These are phyloP conservation scores for Drosophila prosaltans DNA, from an alignment of 1,140 invertebrate genomes.

Conservation along the genomic window DNA sequence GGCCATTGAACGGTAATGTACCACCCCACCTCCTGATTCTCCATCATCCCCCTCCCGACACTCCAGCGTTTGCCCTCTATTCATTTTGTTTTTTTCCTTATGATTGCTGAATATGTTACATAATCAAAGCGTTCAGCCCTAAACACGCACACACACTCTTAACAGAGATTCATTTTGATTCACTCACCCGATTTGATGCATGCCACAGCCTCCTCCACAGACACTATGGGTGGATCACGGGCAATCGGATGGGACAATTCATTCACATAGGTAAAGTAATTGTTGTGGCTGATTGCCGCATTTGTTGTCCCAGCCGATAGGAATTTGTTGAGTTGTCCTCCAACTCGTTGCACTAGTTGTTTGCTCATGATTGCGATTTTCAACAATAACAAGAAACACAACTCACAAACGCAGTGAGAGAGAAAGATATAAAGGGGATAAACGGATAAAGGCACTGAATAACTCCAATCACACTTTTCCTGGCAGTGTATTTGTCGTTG, in stretches of 20 bases:
- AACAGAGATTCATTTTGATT: slow-evolving; percentile 7
- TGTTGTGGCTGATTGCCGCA: slow-evolving; percentile 61
- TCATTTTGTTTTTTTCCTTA: slow-evolving; percentile 38
- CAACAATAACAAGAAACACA: neutral
- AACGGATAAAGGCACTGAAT: neutral
- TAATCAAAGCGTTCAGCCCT: slow-evolving; percentile 50
- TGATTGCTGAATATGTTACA: slow-evolving; percentile 43
- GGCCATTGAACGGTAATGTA: neutral
- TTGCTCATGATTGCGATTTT: slow-evolving; percentile 53
- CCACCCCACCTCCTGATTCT: slow-evolving; percentile 4
- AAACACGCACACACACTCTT: neutral
- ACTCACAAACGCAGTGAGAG: slow-evolving; percentile 2
- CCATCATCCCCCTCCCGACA: neutral
- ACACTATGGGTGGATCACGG: slow-evolving; percentile 83
- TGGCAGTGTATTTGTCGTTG: neutral
- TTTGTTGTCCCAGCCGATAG: slow-evolving; percentile 39
- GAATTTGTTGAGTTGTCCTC: slow-evolving; percentile 50
- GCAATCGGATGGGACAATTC: slow-evolving; percentile 85
- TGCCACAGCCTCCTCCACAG: slow-evolving; percentile 84
- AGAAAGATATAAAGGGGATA: neutral
- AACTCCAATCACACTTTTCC: slow-evolving; percentile 3
- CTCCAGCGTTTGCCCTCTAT: slow-evolving; percentile 31
- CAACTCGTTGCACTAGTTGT: slow-evolving; percentile 50
- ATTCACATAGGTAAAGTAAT: slow-evolving; percentile 85
- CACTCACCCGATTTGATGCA: slow-evolving; percentile 85